Conservation (phyloP, 2,888 invertebrate genomes). For the Caenorhabditis drosophilae region DNA sequence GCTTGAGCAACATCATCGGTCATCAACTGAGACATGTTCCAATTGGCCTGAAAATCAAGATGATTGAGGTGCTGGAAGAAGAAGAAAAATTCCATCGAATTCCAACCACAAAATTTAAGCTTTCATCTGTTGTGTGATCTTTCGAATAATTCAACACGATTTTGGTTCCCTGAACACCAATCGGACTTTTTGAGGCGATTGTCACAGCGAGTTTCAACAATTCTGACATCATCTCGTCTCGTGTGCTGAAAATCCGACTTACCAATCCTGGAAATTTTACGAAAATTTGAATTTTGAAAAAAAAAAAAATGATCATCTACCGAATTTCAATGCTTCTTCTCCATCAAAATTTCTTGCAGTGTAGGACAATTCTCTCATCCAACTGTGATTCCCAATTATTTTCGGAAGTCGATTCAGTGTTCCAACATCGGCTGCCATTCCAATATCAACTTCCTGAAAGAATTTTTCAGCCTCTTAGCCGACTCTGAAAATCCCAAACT, state of each 20-base stretch:
- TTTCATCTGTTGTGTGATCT: slow-evolving; percentile 84
- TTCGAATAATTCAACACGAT: slow-evolving; percentile 80
- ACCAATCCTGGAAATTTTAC: slow-evolving; percentile 41
- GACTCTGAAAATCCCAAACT: slow-evolving; percentile 60
- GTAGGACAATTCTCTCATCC: slow-evolving; percentile 61
- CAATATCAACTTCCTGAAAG: slow-evolving; percentile 76
- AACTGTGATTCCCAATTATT: slow-evolving; percentile 57
- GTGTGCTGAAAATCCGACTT: slow-evolving; percentile 35
- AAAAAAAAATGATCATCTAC: slow-evolving; percentile 10
- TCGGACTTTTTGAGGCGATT: slow-evolving; percentile 88
- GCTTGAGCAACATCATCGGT: slow-evolving; percentile 84
- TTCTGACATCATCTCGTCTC: slow-evolving; percentile 37
- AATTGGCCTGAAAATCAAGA: slow-evolving; percentile 75
- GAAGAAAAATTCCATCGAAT: background rate
- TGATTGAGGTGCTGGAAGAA: slow-evolving; percentile 12
- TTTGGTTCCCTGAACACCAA: slow-evolving; percentile 91
- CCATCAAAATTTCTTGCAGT: slow-evolving; percentile 84
- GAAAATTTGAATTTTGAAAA: background rate
- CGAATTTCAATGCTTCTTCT: slow-evolving; percentile 71
- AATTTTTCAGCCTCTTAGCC: background rate
- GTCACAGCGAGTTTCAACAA: slow-evolving; percentile 76
- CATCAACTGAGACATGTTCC: slow-evolving; percentile 85
- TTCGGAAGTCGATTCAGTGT: slow-evolving; percentile 90
- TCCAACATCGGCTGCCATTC: slow-evolving; percentile 94
- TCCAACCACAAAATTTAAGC: slow-evolving; percentile 72